A percentile compares a stretch with the other conserved stretches of the same genome.
Conservation (phyloP, 2,113 vertebrate species). For the Porphyrio hochstetteri region DNA sequence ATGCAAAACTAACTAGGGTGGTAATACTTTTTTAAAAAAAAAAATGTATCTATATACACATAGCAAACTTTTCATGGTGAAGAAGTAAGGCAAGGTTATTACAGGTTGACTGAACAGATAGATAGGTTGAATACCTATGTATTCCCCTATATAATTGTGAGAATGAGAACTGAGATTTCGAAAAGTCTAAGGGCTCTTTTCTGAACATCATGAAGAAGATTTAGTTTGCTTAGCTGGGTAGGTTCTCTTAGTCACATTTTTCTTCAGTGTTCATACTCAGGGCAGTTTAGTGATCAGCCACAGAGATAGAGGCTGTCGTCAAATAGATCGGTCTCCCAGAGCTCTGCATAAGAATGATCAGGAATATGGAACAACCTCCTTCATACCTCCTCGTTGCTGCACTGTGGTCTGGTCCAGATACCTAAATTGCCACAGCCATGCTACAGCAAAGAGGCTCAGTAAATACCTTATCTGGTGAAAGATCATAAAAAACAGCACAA, state of each 20-base stretch:
- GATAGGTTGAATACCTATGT: neutral
- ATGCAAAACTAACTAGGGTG: neutral
- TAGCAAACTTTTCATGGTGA: neutral
- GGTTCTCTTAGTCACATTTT: neutral
- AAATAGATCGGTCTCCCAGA: neutral
- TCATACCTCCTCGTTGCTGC: neutral
- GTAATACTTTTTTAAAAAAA: no score
- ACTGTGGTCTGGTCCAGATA: neutral
- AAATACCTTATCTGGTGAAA: neutral
- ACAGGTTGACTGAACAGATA: neutral
- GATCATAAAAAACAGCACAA: neutral
- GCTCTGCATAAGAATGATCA: neutral
- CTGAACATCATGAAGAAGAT: neutral
- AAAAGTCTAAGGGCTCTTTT: neutral
- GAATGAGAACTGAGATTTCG: neutral
- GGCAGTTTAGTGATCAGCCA: neutral
- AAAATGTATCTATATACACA: no score
- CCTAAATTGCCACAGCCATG: neutral
- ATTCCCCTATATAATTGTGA: neutral
- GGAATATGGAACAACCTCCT: neutral
- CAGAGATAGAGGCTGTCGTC: neutral
- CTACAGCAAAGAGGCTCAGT: neutral
- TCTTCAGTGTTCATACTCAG: neutral
- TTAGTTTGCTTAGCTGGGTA: neutral
- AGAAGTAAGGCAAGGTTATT: neutral